phyloP scores from a whole-genome alignment of 2,113 vertebrate genomes.

The Choloepus hoffmanni region DNA sequence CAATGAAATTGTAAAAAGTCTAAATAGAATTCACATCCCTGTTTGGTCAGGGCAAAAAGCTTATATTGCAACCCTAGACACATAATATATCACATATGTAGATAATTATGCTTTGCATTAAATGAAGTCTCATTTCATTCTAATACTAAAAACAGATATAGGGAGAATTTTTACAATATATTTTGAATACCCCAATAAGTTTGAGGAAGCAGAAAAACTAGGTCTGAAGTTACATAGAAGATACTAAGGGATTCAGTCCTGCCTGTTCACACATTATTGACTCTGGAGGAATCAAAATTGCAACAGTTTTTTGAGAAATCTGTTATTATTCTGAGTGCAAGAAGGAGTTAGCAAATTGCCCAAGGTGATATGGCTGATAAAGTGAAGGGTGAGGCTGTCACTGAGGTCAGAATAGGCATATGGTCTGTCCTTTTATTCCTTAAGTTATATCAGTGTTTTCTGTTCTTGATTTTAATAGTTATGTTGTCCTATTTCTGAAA shows the following conservation, averaged over 20 bases:
- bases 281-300: neutral
- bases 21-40: slow-evolving; percentile 66
- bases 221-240: slow-evolving; percentile 65
- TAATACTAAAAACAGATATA: slow-evolving; percentile 71
- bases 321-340: neutral
- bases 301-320: neutral
- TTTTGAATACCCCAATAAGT: slow-evolving; percentile 52
- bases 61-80: slow-evolving; percentile 64
- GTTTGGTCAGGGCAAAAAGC: slow-evolving; percentile 59
- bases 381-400: neutral
- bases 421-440: neutral
- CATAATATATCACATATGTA: slow-evolving; percentile 74
- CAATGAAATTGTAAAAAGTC: slow-evolving; percentile 77
- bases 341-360: neutral
- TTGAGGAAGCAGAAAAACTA: slow-evolving; percentile 60
- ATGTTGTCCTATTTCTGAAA: slow-evolving; percentile 59
- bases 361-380: neutral
- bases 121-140: slow-evolving; percentile 55
- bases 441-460: neutral
- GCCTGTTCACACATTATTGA: slow-evolving; percentile 37
- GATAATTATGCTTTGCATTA: slow-evolving; percentile 55
- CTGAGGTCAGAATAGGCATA: rapidly evolving
- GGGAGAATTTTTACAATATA: slow-evolving; percentile 61
- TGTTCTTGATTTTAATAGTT: slow-evolving; percentile 51
- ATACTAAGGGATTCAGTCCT: slow-evolving; percentile 19